A percentile compares a stretch with the other conserved stretches of the same genome.
Evolutionary conservation across 2,797 vertebrate species (phyloP).

Genomic region (Silurus aristotelis): DNA sequence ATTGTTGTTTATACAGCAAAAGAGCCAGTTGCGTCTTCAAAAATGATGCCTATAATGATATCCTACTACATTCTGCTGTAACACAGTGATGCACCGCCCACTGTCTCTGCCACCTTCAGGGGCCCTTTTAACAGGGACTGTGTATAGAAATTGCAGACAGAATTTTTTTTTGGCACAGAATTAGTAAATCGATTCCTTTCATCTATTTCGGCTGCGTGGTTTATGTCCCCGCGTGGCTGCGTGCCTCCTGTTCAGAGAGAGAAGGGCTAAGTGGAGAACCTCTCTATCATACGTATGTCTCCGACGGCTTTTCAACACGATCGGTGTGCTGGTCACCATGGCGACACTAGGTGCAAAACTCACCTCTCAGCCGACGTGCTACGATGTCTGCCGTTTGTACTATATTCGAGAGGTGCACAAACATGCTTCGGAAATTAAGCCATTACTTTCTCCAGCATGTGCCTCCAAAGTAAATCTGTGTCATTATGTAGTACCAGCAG

Average conservation of each 20-base stretch:
- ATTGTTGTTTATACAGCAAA: neutral
- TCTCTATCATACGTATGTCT: constrained; percentile 40
- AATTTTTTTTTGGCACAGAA: neutral
- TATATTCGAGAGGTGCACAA: constrained; percentile 22
- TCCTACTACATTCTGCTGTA: neutral
- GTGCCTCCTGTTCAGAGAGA: constrained; percentile 24
- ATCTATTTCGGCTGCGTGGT: constrained; percentile 15
- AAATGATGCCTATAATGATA: neutral
- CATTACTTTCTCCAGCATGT: constrained; percentile 11
- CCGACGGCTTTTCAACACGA: constrained; percentile 39
- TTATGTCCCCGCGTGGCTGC: constrained; percentile 4
- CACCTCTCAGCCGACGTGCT: constrained; percentile 49
- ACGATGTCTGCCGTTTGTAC: constrained; percentile 43
- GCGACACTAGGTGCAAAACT: constrained; percentile 58
- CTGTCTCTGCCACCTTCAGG: neutral
- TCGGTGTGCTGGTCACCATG: constrained; percentile 57
- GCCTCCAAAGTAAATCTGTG: constrained; percentile 14
- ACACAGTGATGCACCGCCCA: neutral
- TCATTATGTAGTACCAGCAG: neutral
- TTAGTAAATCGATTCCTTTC: constrained; percentile 15
- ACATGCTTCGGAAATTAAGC: constrained; percentile 19
- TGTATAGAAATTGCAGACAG: neutral
- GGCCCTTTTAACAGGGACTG: neutral
- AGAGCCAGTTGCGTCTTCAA: neutral
- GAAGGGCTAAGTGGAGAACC: constrained; percentile 26